Conservation (phyloP, 2,113 vertebrate species). For the Phainopepla nitens region DNA sequence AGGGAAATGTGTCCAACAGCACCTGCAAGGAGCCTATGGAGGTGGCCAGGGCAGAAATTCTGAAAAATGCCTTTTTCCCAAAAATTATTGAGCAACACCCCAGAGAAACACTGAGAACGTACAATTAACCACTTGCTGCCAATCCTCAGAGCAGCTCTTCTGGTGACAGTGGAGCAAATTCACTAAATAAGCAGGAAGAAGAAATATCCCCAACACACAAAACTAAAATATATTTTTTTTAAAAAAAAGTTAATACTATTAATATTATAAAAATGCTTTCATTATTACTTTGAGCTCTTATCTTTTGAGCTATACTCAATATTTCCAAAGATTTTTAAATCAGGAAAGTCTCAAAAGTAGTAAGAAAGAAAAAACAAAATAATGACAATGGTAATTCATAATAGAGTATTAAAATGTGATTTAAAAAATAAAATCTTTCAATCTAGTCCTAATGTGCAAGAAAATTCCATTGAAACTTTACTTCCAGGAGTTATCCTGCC, state of each 20-base stretch:
- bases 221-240: not conserved
- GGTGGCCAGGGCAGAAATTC: not conserved
- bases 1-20: not conserved
- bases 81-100: not conserved
- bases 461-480: not conserved
- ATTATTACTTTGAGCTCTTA: not conserved
- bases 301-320: not conserved
- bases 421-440: not conserved
- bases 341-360: not conserved
- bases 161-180: not conserved
- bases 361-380: not conserved
- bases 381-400: not conserved
- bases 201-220: not conserved
- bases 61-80: not conserved
- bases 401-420: not conserved
- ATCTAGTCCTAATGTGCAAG: not conserved
- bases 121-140: not conserved
- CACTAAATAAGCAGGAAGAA: not conserved
- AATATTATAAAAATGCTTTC: not conserved
- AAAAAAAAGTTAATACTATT: not conserved
- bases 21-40: not conserved
- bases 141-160: not conserved
- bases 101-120: not conserved
- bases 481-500: not conserved
- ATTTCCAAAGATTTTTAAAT: not conserved